These are phyloP conservation scores for Paracyprichromis sp. DNA, from an alignment of 2,113 vertebrate species.

Conservation along the genomic window DNA sequence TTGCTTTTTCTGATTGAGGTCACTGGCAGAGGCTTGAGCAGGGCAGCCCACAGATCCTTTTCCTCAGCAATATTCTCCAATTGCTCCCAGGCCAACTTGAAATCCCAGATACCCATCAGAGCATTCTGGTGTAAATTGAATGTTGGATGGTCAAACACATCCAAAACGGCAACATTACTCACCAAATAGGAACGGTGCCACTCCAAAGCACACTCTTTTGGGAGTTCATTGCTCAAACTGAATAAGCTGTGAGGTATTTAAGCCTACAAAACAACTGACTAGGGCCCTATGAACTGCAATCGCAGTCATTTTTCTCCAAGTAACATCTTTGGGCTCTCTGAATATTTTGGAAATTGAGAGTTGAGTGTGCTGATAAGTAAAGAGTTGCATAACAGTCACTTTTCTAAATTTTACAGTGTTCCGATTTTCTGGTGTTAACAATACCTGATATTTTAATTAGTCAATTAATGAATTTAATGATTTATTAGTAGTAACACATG, in stretches of 20 bases:
- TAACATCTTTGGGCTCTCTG: background rate
- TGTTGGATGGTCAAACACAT: background rate
- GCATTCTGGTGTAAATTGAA: background rate
- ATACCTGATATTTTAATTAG: background rate
- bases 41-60: background rate
- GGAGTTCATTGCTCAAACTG: background rate
- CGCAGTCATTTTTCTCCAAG: background rate
- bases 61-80: background rate
- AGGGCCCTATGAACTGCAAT: background rate
- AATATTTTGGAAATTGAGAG: background rate
- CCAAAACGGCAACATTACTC: background rate
- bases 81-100: background rate
- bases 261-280: background rate
- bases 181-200: background rate
- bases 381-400: background rate
- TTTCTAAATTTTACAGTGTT: background rate
- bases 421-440: fast-evolving
- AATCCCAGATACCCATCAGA: background rate
- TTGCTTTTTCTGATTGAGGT: conserved; percentile 35
- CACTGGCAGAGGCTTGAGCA: background rate
- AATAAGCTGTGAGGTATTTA: background rate
- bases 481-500: background rate
- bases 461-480: background rate
- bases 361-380: background rate
- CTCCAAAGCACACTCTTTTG: background rate